Conservation (phyloP, 2,113 vertebrate genomes). For the Chaenogobius annularis region DNA sequence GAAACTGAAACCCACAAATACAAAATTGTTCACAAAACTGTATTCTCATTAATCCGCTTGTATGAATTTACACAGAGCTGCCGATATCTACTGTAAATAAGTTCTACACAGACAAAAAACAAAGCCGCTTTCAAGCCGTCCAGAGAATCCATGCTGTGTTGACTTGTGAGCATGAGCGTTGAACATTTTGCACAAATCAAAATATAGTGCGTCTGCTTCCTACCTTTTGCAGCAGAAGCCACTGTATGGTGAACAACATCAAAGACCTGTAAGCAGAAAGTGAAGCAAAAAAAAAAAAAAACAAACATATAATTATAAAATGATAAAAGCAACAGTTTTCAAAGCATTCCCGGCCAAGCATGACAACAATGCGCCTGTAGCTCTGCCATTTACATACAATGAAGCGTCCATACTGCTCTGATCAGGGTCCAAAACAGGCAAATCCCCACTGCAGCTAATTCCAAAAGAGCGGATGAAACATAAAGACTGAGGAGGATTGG, state of each 20-base stretch:
- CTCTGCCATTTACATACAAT: slow-evolving; percentile 7
- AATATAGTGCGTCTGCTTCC: background rate
- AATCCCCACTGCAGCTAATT: background rate
- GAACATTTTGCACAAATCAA: too few relatives aligned
- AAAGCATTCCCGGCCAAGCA: background rate
- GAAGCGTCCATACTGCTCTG: background rate
- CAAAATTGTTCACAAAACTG: too few relatives aligned
- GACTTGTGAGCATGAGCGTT: too few relatives aligned
- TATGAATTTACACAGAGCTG: too few relatives aligned
- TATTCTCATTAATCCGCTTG: too few relatives aligned
- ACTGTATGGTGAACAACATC: background rate
- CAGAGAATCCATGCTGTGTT: too few relatives aligned
- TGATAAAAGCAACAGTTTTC: background rate
- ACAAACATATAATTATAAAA: background rate
- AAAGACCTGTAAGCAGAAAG: background rate
- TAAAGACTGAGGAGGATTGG: background rate
- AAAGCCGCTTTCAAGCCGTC: too few relatives aligned
- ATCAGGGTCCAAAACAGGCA: background rate
- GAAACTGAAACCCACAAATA: too few relatives aligned
- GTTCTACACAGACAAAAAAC: too few relatives aligned
- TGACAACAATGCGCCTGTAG: background rate
- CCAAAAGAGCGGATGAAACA: background rate
- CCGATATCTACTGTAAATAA: too few relatives aligned
- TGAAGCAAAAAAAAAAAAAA: background rate
- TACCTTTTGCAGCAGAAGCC: background rate